Evolutionary conservation across 1,140 invertebrate genomes (phyloP).

Genomic region (Cherax quadricarinatus): DNA sequence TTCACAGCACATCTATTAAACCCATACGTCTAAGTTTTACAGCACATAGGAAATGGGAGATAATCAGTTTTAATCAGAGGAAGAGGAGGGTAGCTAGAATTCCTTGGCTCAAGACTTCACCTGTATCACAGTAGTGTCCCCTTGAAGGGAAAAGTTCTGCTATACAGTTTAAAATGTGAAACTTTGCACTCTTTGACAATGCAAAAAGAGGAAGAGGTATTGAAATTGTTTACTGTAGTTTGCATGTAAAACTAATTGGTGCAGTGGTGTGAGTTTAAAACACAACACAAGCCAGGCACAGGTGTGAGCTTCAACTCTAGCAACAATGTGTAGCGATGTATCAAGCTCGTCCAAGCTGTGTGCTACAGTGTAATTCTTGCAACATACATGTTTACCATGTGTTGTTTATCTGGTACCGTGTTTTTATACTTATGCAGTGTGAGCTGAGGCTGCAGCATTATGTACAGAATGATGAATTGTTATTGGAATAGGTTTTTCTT

Average conservation of each 20-base stretch:
- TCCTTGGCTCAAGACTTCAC: too few relatives aligned
- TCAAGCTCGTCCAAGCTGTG: neutral
- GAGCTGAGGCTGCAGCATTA: neutral
- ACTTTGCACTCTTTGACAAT: too few relatives aligned
- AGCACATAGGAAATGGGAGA: too few relatives aligned
- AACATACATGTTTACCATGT: neutral
- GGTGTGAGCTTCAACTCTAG: neutral
- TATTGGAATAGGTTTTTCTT: neutral
- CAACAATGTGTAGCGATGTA: neutral
- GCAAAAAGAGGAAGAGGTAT: too few relatives aligned
- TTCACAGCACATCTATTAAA: too few relatives aligned
- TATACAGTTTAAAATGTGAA: too few relatives aligned
- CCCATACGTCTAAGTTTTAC: too few relatives aligned
- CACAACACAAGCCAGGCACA: neutral
- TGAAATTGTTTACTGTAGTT: neutral
- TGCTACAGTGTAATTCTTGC: neutral
- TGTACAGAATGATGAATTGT: neutral
- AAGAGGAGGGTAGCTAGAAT: too few relatives aligned
- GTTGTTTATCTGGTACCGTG: neutral
- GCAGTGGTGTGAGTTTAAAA: conserved; percentile 1
- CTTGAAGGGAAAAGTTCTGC: too few relatives aligned
- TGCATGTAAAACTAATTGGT: neutral
- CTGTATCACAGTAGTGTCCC: too few relatives aligned
- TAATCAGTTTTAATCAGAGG: too few relatives aligned
- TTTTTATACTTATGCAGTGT: neutral